phyloP scores from a whole-genome alignment of 2,888 invertebrate species.

The Sisyra terminalis region DNA sequence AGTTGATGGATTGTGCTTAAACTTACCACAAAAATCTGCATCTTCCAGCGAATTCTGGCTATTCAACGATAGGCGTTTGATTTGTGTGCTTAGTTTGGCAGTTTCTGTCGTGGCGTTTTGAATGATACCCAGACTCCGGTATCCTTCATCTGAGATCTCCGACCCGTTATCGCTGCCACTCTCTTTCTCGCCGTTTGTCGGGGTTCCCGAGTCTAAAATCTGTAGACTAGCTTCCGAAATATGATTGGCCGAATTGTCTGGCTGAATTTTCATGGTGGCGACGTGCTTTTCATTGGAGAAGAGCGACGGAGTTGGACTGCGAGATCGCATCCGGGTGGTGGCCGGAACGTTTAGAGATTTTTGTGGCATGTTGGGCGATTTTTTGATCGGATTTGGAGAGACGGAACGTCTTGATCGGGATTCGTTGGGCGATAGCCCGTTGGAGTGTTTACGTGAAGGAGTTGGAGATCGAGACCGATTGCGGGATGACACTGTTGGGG shows the following conservation, averaged over 20 bases:
- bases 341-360: slow-evolving; percentile 18
- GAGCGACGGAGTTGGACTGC: slow-evolving; percentile 31
- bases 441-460: slow-evolving; percentile 25
- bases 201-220: slow-evolving; percentile 16
- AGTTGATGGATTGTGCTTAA: no score
- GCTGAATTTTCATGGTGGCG: slow-evolving; percentile 30
- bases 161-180: slow-evolving; percentile 65
- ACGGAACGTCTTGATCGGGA: slow-evolving; percentile 10
- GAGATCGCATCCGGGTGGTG: slow-evolving; percentile 22
- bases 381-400: slow-evolving; percentile 14
- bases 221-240: slow-evolving; percentile 26
- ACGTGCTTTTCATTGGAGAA: slow-evolving; percentile 29
- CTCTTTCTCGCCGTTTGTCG: slow-evolving; percentile 26
- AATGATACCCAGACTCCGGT: slow-evolving; percentile 60
- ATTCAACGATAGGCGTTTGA: slow-evolving; percentile 47
- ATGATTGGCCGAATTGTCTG: slow-evolving; percentile 25
- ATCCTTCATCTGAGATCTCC: slow-evolving; percentile 73
- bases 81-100: slow-evolving; percentile 7
- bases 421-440: slow-evolving; percentile 19
- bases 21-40: slow-evolving; percentile 51
- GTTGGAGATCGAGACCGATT: slow-evolving; percentile 24
- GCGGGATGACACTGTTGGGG: slow-evolving; percentile 15
- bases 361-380: slow-evolving; percentile 22
- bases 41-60: slow-evolving; percentile 58
- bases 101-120: slow-evolving; percentile 29